Conservation (phyloP, 2,113 vertebrate species). For the Phoenicopterus ruber region DNA sequence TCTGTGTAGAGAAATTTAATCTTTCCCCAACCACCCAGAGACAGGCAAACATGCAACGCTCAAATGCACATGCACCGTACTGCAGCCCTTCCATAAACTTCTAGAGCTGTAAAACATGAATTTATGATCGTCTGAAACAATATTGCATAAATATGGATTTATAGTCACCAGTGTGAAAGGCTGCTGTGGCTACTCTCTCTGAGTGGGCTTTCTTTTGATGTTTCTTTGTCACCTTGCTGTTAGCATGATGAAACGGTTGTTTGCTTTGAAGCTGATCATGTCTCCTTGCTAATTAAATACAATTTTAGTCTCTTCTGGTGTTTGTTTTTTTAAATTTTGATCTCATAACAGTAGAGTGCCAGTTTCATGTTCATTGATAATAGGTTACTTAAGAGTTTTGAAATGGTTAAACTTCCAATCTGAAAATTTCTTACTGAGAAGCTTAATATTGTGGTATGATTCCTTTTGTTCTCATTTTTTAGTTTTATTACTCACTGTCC, state of each 20-base stretch:
- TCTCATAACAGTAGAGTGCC: not conserved
- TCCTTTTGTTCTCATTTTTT: not conserved
- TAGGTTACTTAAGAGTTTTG: not conserved
- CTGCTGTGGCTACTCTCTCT: not conserved
- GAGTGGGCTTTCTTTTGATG: not conserved
- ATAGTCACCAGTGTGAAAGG: accelerated
- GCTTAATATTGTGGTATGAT: not conserved
- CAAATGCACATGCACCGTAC: accelerated
- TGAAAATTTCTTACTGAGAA: not conserved
- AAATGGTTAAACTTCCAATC: not conserved
- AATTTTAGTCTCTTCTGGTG: not conserved
- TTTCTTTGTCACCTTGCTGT: not conserved
- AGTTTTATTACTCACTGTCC: constrained; percentile 91
- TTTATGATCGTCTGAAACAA: not conserved
- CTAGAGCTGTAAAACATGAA: not conserved
- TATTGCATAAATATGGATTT: accelerated
- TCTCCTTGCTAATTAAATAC: not conserved
- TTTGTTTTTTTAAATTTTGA: not conserved
- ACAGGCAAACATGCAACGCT: accelerated
- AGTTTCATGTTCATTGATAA: not conserved
- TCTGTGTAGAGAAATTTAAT: not conserved
- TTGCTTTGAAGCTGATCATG: not conserved
- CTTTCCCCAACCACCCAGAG: not conserved
- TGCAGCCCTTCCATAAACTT: not conserved
- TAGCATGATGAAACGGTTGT: not conserved